These are phyloP conservation scores for Mesorhabditis sp. DNA, from an alignment of 2,888 invertebrate species.

Conservation along the genomic window DNA sequence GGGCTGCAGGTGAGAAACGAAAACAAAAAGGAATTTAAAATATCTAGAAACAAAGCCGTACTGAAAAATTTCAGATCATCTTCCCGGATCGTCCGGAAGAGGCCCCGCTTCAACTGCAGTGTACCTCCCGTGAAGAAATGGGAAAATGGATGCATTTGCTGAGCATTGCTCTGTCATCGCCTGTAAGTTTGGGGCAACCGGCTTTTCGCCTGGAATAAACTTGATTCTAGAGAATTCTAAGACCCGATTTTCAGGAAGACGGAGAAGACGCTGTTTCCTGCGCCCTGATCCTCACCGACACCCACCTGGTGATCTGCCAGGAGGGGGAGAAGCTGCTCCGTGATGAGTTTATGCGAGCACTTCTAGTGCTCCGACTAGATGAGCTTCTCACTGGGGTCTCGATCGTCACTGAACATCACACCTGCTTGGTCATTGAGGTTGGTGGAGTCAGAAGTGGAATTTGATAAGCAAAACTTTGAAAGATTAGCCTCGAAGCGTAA, in stretches of 20 bases:
- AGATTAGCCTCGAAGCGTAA: too few species aligned
- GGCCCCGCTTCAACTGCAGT: slow-evolving; percentile 12
- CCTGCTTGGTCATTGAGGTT: neutral
- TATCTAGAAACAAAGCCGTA: neutral
- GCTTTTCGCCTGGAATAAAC: neutral
- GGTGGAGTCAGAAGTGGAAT: neutral
- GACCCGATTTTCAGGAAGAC: neutral
- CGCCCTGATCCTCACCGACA: neutral
- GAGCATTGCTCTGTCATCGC: slow-evolving; percentile 11
- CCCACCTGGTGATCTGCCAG: neutral
- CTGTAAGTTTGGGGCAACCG: slow-evolving; percentile 7
- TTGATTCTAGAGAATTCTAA: neutral
- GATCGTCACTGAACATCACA: neutral
- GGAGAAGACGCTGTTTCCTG: slow-evolving; percentile 6
- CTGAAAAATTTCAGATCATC: neutral
- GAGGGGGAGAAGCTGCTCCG: neutral
- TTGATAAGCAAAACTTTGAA: too few species aligned
- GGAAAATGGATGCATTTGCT: slow-evolving; percentile 17
- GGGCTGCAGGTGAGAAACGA: slow-evolving; percentile 8
- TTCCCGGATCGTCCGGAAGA: slow-evolving; percentile 3
- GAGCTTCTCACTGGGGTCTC: neutral
- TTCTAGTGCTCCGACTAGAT: neutral
- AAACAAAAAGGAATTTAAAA: neutral
- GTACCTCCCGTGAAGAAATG: slow-evolving; percentile 15
- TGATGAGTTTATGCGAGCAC: neutral